Percentiles rank a stretch among this genome's conserved stretches.
phyloP scores from a whole-genome alignment of 2,797 vertebrate genomes.

The Ptychadena robeensis region DNA sequence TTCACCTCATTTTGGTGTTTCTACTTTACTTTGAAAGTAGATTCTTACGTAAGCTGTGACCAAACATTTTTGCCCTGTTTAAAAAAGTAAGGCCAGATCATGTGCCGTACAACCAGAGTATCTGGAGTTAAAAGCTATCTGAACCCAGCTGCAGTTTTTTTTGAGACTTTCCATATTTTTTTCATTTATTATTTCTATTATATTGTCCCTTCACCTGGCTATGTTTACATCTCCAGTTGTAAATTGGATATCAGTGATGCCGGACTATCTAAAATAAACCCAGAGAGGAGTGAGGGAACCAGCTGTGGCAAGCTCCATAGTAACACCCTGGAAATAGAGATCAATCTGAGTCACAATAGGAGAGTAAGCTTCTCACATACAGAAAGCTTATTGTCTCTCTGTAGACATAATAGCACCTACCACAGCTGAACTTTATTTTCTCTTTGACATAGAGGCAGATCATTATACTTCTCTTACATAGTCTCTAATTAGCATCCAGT shows the following conservation, averaged over 20 bases:
- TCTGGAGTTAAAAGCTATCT: neutral
- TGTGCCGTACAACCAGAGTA: neutral
- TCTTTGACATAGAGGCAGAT: conserved; percentile 42
- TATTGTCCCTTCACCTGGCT: neutral
- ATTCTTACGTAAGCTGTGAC: too few species aligned
- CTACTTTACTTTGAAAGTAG: too few species aligned
- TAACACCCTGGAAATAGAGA: conserved; percentile 47
- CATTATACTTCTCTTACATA: conserved; percentile 10
- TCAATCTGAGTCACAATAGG: conserved; percentile 27
- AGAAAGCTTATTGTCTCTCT: conserved; percentile 26
- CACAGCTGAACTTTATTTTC: conserved; percentile 45
- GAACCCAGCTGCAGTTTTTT: neutral
- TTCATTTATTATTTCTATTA: neutral
- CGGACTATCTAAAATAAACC: neutral
- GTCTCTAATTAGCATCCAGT: conserved; percentile 53
- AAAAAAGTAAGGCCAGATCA: too few species aligned
- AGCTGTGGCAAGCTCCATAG: conserved; percentile 34
- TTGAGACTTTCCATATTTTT: neutral
- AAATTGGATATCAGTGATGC: conserved; percentile 4
- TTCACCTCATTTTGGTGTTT: too few species aligned
- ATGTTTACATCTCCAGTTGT: neutral
- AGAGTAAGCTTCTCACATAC: conserved; percentile 11
- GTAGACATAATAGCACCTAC: conserved; percentile 41
- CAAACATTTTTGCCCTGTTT: too few species aligned
- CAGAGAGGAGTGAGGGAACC: neutral